A percentile compares a stretch with the other conserved stretches of the same genome.
phyloP scores from a whole-genome alignment of 2,797 vertebrate genomes.

The Synanceia verrucosa region DNA sequence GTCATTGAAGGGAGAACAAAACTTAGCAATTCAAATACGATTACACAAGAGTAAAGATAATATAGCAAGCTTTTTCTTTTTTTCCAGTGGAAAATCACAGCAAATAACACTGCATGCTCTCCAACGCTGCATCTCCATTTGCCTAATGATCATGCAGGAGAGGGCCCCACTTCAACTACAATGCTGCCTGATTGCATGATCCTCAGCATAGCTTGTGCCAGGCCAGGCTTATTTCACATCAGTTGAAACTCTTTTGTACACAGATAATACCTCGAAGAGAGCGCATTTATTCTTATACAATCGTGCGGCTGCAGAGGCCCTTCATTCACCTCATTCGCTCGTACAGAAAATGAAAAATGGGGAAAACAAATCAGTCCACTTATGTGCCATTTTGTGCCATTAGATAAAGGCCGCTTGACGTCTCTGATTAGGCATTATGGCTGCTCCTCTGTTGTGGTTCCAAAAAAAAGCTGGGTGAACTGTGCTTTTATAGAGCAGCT shows the following conservation, averaged over 20 bases:
- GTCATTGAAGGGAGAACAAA: not conserved
- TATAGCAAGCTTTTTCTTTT: slow-evolving; percentile 1
- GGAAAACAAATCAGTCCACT: slow-evolving; percentile 43
- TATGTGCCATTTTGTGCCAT: slow-evolving; percentile 31
- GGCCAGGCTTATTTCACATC: slow-evolving; percentile 47
- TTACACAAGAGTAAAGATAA: slow-evolving; percentile 25
- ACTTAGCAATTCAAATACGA: slow-evolving; percentile 8
- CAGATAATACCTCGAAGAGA: slow-evolving; percentile 45
- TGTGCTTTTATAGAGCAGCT: slow-evolving; percentile 16
- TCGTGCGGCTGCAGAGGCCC: not conserved
- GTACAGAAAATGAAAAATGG: slow-evolving; percentile 12
- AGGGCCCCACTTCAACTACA: slow-evolving; percentile 70
- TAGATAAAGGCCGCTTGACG: slow-evolving; percentile 42
- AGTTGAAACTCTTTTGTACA: slow-evolving; percentile 52
- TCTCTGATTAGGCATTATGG: slow-evolving; percentile 37
- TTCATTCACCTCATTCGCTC: slow-evolving; percentile 23
- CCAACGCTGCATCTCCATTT: slow-evolving; percentile 55
- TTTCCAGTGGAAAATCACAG: slow-evolving; percentile 42
- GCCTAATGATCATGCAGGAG: slow-evolving; percentile 67
- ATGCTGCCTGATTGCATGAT: slow-evolving; percentile 78
- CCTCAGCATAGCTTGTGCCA: slow-evolving; percentile 42
- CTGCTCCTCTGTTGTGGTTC: not conserved
- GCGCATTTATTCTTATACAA: slow-evolving; percentile 42
- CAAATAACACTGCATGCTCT: slow-evolving; percentile 26
- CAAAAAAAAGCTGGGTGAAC: not conserved